phyloP scores from a whole-genome alignment of 35 echinoderm and acorn worm species.

The Ophiothrix spiculata region DNA sequence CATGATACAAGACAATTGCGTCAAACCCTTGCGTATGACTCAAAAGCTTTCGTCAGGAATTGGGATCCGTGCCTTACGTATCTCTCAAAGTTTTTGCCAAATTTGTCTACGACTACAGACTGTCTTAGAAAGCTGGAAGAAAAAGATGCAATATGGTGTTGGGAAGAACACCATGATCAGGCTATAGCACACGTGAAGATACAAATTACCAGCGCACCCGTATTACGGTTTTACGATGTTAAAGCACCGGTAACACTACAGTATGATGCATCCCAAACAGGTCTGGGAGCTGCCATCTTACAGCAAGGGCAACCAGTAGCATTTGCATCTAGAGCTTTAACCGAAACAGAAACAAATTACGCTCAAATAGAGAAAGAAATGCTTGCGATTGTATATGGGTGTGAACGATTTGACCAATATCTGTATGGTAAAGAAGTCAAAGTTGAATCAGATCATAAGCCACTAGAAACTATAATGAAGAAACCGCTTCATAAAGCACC shows the following conservation, averaged over 20 bases:
- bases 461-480: conserved; percentile 31
- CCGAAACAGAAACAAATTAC: conserved; percentile 13
- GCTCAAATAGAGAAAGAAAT: conserved; percentile 64
- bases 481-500: conserved; percentile 32
- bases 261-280: conserved; percentile 15
- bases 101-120: not conserved
- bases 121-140: conserved; percentile 24
- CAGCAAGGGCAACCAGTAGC: conserved; percentile 35
- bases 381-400: conserved; percentile 28
- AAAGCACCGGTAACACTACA: conserved; percentile 2
- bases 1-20: no score
- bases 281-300: conserved; percentile 25
- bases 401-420: conserved; percentile 32
- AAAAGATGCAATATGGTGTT: conserved; percentile 51
- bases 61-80: no score
- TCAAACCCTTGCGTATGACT: no score
- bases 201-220: conserved; percentile 33
- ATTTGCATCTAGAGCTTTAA: conserved; percentile 33
- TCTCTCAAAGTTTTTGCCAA: not conserved
- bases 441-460: conserved; percentile 39
- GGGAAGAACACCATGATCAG: conserved; percentile 46
- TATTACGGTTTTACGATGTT: conserved; percentile 44
- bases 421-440: conserved; percentile 16
- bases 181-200: conserved; percentile 21
- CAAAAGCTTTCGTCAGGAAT: no score